These are phyloP conservation scores for Cataglyphis altisquamis DNA, from an alignment of 2,888 invertebrate genomes.

Conservation along the genomic window DNA sequence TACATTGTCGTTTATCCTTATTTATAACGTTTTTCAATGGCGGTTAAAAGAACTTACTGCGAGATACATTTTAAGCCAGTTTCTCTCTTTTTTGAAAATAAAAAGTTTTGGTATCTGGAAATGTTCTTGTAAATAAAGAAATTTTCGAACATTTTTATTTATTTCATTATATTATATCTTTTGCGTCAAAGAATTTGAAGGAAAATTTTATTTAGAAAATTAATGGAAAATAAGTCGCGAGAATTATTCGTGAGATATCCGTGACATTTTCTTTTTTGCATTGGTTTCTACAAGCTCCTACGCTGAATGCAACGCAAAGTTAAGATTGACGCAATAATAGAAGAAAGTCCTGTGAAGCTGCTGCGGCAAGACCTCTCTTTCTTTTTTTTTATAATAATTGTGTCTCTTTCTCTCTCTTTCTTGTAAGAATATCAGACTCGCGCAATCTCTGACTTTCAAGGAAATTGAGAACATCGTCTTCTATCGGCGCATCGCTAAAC, in stretches of 20 bases:
- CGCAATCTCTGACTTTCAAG: constrained; percentile 48
- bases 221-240: constrained; percentile 47
- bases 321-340: constrained; percentile 27
- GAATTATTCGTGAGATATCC: not conserved
- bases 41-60: not conserved
- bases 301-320: constrained; percentile 22
- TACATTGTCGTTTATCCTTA: not conserved
- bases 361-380: not conserved
- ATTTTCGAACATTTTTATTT: constrained; percentile 30
- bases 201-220: constrained; percentile 28
- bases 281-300: constrained; percentile 2
- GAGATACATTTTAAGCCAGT: constrained; percentile 1
- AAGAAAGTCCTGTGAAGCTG: constrained; percentile 17
- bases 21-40: not conserved
- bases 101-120: not conserved
- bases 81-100: not conserved
- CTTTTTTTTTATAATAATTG: constrained; percentile 40
- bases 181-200: constrained; percentile 23
- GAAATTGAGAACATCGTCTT: constrained; percentile 53
- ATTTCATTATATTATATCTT: constrained; percentile 12
- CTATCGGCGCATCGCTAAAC: constrained; percentile 46
- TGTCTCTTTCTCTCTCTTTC: not conserved
- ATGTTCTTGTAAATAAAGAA: not conserved
- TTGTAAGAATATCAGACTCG: constrained; percentile 37
- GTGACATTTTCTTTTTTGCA: constrained; percentile 13